phyloP scores from a whole-genome alignment of 2,888 invertebrate genomes.

The Hypercompe scribonia region DNA sequence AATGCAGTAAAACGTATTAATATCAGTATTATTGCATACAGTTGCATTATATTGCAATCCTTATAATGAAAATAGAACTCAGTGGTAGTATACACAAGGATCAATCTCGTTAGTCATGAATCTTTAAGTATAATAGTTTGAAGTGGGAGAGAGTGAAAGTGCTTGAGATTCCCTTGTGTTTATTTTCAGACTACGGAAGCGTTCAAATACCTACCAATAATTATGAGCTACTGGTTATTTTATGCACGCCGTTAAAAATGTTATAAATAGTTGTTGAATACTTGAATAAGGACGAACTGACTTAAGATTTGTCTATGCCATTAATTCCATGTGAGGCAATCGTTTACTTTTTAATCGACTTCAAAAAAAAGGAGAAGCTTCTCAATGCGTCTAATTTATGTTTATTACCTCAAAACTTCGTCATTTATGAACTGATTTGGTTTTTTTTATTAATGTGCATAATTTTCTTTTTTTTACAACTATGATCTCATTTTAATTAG shows the following conservation, averaged over 20 bases:
- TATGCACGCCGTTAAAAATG: conserved; percentile 22
- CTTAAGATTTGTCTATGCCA: background rate
- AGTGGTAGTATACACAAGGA: conserved; percentile 31
- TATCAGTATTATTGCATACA: conserved; percentile 47
- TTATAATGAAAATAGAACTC: conserved; percentile 25
- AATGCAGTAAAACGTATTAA: conserved; percentile 35
- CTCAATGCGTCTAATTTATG: background rate
- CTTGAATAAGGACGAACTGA: background rate
- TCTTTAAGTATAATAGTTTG: conserved; percentile 44
- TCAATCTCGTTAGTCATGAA: conserved; percentile 28
- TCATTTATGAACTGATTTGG: background rate
- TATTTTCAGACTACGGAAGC: conserved; percentile 62
- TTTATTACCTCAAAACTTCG: background rate
- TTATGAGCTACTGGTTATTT: conserved; percentile 44
- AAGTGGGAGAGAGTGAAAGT: conserved; percentile 61
- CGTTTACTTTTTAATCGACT: background rate
- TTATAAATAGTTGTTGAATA: conserved; percentile 26
- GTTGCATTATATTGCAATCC: conserved; percentile 33
- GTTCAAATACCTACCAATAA: conserved; percentile 53
- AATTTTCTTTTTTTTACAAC: too few species aligned
- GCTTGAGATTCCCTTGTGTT: conserved; percentile 53
- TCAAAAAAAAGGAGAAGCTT: too few species aligned
- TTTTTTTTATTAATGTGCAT: too few species aligned
- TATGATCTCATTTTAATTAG: too few species aligned
- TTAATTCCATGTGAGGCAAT: background rate